phyloP scores from a whole-genome alignment of 2,797 vertebrate genomes.

The Paguma larvata region DNA sequence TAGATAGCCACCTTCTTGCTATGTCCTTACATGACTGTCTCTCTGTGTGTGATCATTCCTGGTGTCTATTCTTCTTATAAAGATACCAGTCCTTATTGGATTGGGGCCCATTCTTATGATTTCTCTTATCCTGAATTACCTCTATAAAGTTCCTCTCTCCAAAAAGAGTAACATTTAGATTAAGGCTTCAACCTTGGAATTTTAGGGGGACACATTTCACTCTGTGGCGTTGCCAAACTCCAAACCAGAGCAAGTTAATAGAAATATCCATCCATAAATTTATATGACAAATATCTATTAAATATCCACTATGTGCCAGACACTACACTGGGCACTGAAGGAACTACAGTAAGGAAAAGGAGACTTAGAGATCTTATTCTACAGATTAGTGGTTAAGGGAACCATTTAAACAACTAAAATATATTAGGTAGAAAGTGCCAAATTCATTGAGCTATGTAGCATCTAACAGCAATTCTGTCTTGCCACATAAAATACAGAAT shows the following conservation, averaged over 20 bases:
- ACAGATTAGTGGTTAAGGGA: not conserved
- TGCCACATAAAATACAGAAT: not conserved
- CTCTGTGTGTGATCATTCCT: not conserved
- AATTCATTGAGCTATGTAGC: not conserved
- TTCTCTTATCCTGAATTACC: not conserved
- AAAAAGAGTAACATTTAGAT: not conserved
- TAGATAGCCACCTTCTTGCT: not conserved
- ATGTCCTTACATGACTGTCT: not conserved
- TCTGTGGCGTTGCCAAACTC: not conserved
- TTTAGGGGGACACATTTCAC: not conserved
- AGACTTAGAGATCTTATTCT: not conserved
- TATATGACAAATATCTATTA: not conserved
- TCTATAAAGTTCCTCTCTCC: not conserved
- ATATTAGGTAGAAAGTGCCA: not conserved
- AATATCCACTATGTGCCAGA: not conserved
- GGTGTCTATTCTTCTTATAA: not conserved
- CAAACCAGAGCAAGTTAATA: not conserved
- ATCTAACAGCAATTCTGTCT: not conserved
- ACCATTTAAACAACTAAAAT: not conserved
- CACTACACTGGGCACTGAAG: not conserved
- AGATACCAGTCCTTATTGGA: not conserved
- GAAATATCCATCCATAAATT: not conserved
- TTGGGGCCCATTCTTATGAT: not conserved
- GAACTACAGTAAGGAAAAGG: not conserved
- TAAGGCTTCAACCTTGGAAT: not conserved